Evolutionary conservation across 2,113 vertebrate species (phyloP), one percentile per base, ranked within the genome.

Genomic region (Etia nguti): DNA sequence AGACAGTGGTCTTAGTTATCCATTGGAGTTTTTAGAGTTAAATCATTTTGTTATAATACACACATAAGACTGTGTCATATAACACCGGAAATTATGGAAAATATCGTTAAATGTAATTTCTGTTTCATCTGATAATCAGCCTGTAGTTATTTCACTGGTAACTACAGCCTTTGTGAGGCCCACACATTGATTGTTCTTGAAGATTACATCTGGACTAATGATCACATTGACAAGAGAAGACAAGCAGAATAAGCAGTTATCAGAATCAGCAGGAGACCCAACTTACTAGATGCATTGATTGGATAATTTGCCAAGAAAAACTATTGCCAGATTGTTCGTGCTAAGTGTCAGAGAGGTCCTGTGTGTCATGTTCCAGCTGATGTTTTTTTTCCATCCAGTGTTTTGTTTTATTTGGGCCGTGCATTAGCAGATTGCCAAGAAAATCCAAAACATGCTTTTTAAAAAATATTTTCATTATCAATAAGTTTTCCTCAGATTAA

Each of bases 281-380:
- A 16, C 5, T 59, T 90, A 86, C 83, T 84, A 70, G 73, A 87
- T 88, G 65, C 87, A 79, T 84, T 88, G 80, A 79, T 82, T 86
- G 20, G 24, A 81, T 82, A 5, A 62, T 85, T 13, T 73, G 52
- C 89, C 81, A 82, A 83, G 57, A 36, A 59, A 59, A 48, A 13
- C 26, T 84, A 38, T 41, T 82, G 24, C 12, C 4, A 26, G 54
- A 83, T 38, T 75, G 80, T 83, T 73, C 29, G 52, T 50, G 43
- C 10, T 80, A 65, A 73, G 22, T 81, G 6, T 60, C 22, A 50
- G 18, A 36, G 79, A 79, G 34, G 18, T 79, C 57, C 87, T 54
- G 41, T 65, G n/a, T 22, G 7, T 46, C 10, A 8, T 82, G 80
- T 83, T 86, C 43, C 60, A 81, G 22, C 10, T n/a, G 26, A 31